Conservation (phyloP, 2,113 vertebrate genomes). For the Heteronetta atricapilla region DNA sequence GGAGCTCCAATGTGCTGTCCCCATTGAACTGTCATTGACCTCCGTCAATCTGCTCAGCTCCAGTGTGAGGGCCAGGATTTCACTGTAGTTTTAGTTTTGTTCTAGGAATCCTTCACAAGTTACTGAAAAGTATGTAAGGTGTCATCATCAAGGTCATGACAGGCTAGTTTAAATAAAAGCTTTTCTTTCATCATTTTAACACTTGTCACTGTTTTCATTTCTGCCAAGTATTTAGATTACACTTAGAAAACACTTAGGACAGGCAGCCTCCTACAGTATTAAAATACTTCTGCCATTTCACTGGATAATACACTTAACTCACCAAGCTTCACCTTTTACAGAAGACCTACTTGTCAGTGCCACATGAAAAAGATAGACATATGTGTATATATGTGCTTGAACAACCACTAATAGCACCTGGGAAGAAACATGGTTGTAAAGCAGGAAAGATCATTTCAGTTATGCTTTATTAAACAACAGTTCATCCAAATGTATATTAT, state of each 20-base stretch:
- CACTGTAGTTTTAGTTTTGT: not conserved
- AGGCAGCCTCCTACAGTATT: not conserved
- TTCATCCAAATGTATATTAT: not conserved
- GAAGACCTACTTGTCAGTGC: not conserved
- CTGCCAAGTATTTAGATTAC: slow-evolving; percentile 12
- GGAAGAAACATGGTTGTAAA: not conserved
- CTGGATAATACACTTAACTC: not conserved
- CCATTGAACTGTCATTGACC: not conserved
- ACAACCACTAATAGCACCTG: not conserved
- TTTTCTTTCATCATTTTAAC: not conserved
- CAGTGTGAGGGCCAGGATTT: not conserved
- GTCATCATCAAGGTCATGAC: slow-evolving; percentile 4
- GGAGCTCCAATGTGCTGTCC: not conserved
- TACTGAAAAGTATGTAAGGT: not conserved
- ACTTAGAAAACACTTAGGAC: slow-evolving; percentile 1
- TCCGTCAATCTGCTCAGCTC: not conserved
- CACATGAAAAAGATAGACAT: not conserved
- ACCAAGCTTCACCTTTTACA: not conserved
- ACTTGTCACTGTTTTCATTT: not conserved
- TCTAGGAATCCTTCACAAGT: slow-evolving; percentile 27
- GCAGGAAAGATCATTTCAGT: not conserved
- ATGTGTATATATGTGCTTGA: not conserved
- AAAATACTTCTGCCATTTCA: not conserved
- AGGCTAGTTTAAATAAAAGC: slow-evolving; percentile 24
- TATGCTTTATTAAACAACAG: not conserved